Percentiles rank a stretch among this genome's conserved stretches.
These are phyloP conservation scores for Kryptopterus vitreolus DNA, from an alignment of 2,797 vertebrate species.

Conservation along the genomic window DNA sequence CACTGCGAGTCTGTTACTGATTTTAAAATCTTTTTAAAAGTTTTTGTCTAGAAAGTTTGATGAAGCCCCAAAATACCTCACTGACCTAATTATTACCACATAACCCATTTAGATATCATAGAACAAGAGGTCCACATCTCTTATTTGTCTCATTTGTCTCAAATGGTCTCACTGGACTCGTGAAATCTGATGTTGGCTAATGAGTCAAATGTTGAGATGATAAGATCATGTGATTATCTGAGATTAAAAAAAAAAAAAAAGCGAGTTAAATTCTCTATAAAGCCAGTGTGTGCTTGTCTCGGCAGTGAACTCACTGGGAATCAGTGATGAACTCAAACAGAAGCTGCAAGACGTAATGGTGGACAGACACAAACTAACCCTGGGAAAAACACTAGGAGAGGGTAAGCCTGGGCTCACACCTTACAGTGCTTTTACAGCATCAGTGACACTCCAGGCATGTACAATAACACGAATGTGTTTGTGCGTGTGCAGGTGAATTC, in stretches of 20 bases:
- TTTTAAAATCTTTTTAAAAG: too few species aligned
- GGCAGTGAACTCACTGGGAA: conserved; percentile 88
- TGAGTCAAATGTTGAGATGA: background rate
- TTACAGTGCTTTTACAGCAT: background rate
- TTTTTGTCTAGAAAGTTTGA: too few species aligned
- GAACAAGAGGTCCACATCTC: too few species aligned
- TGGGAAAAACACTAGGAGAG: conserved; percentile 92
- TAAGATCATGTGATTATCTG: background rate
- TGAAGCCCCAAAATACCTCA: too few species aligned
- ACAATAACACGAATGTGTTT: conserved; percentile 4
- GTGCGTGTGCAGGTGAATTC: conserved; percentile 82
- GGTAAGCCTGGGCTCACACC: conserved; percentile 63
- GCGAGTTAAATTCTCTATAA: background rate
- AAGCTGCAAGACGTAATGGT: conserved; percentile 92
- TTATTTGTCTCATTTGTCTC: too few species aligned
- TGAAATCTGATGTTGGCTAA: background rate
- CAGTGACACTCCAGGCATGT: background rate
- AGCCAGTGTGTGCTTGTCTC: conserved; percentile 10
- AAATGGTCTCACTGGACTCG: too few species aligned
- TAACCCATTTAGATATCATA: too few species aligned
- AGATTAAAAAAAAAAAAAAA: background rate
- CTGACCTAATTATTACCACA: too few species aligned
- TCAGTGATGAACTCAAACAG: conserved; percentile 89
- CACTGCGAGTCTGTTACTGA: too few species aligned
- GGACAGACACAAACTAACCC: conserved; percentile 86